These are phyloP conservation scores for Hypotaenidia philippensis DNA, from an alignment of 2,797 vertebrate genomes.

Conservation along the genomic window DNA sequence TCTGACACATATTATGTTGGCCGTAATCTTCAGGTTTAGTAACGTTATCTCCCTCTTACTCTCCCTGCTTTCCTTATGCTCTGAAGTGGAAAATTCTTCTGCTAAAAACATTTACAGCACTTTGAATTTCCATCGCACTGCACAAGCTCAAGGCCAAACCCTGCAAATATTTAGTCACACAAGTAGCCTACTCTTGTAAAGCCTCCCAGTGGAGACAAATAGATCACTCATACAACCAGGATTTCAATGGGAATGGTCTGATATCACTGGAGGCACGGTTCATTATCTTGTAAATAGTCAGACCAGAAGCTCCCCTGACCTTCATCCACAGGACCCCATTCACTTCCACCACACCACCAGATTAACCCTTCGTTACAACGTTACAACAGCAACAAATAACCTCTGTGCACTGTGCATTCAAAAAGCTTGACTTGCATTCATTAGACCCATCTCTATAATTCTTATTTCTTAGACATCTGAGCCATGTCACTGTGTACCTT, in stretches of 20 bases:
- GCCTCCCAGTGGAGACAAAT: slow-evolving; percentile 6
- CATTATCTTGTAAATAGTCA: slow-evolving; percentile 42
- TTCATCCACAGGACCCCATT: background rate
- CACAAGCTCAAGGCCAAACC: slow-evolving; percentile 46
- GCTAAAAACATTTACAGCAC: slow-evolving; percentile 40
- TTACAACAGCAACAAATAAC: background rate
- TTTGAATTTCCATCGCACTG: slow-evolving; percentile 51
- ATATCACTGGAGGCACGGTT: background rate
- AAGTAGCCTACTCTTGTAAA: slow-evolving; percentile 35
- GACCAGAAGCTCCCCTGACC: slow-evolving; percentile 4
- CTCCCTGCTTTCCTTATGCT: slow-evolving; percentile 8
- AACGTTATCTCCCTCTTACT: slow-evolving; percentile 21
- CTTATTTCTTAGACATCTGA: background rate
- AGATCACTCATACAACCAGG: background rate
- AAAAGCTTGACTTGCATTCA: background rate
- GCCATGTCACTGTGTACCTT: background rate
- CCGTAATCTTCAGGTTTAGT: slow-evolving; percentile 16
- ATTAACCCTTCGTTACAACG: background rate
- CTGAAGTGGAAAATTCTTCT: slow-evolving; percentile 54
- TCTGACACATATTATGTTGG: background rate
- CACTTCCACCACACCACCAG: background rate
- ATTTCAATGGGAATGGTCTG: slow-evolving; percentile 20
- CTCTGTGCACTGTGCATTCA: background rate
- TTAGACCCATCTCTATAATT: background rate
- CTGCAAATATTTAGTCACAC: slow-evolving; percentile 61